Conservation (phyloP, 2,888 invertebrate species). For the Adelognathus sp. region DNA sequence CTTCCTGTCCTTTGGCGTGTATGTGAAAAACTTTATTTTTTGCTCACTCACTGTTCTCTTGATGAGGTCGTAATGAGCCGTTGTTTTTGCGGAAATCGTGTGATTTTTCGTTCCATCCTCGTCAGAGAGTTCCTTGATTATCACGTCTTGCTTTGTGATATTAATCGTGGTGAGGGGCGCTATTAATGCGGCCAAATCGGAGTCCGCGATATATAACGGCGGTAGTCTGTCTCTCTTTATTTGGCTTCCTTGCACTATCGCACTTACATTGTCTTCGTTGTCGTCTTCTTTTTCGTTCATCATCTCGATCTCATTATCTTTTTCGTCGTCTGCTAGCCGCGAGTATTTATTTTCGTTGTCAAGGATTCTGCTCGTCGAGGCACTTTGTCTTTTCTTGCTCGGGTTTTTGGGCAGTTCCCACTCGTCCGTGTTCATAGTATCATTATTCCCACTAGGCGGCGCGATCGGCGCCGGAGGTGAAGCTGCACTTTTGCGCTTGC, state of each 20-base stretch:
- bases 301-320: too few relatives aligned
- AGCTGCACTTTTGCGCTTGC: neutral
- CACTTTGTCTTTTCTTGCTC: too few relatives aligned
- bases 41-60: neutral
- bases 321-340: too few relatives aligned
- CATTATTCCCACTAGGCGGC: too few relatives aligned
- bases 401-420: too few relatives aligned
- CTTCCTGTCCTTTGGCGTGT: neutral
- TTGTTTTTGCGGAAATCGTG: neutral
- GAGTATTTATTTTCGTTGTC: too few relatives aligned
- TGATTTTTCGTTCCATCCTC: neutral
- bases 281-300: too few relatives aligned
- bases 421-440: too few relatives aligned
- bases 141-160: neutral
- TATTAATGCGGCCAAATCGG: neutral
- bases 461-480: too few relatives aligned
- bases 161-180: neutral
- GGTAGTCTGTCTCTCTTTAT: neutral
- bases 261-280: too few relatives aligned
- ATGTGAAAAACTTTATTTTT: constrained; percentile 17
- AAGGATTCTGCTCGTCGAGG: too few relatives aligned
- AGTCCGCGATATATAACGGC: neutral
- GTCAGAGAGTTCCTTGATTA: neutral
- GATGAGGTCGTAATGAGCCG: neutral
- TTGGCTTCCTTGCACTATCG: too few relatives aligned